Evolutionary conservation across 1,140 invertebrate species (phyloP).

Genomic region (Nephotettix cincticeps): DNA sequence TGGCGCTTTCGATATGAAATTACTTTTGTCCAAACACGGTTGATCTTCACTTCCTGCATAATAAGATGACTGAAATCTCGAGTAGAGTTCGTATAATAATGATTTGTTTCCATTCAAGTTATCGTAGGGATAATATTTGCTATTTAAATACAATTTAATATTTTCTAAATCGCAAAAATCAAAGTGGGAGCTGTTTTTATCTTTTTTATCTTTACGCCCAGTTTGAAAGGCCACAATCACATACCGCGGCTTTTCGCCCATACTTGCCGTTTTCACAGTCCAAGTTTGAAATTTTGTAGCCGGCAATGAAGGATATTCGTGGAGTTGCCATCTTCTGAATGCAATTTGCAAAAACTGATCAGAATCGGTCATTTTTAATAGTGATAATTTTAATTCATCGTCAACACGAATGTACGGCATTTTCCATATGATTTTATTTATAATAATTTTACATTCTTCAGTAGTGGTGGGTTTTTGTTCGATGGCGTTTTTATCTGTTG

Average conservation of each 20-base stretch:
- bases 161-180: slow-evolving; percentile 31
- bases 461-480: neutral
- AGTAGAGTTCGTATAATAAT: neutral
- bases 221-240: slow-evolving; percentile 34
- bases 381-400: slow-evolving; percentile 31
- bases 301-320: slow-evolving; percentile 46
- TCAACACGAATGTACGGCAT: slow-evolving; percentile 37
- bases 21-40: neutral
- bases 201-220: slow-evolving; percentile 22
- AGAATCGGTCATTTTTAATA: slow-evolving; percentile 34
- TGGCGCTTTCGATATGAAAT: neutral
- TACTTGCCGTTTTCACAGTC: slow-evolving; percentile 40
- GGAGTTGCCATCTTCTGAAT: slow-evolving; percentile 46
- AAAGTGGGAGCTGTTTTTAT: slow-evolving; percentile 22
- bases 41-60: neutral
- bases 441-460: slow-evolving; percentile 32
- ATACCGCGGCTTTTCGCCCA: slow-evolving; percentile 21
- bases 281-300: slow-evolving; percentile 42
- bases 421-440: slow-evolving; percentile 42
- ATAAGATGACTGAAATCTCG: neutral
- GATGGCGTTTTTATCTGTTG: slow-evolving; percentile 39
- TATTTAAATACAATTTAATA: slow-evolving; percentile 32
- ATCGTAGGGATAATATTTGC: slow-evolving; percentile 34
- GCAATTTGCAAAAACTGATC: slow-evolving; percentile 39
- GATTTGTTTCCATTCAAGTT: slow-evolving; percentile 36